Evolutionary conservation across 2,888 invertebrate genomes (phyloP).

Genomic region (Drosophila mayaguana): DNA sequence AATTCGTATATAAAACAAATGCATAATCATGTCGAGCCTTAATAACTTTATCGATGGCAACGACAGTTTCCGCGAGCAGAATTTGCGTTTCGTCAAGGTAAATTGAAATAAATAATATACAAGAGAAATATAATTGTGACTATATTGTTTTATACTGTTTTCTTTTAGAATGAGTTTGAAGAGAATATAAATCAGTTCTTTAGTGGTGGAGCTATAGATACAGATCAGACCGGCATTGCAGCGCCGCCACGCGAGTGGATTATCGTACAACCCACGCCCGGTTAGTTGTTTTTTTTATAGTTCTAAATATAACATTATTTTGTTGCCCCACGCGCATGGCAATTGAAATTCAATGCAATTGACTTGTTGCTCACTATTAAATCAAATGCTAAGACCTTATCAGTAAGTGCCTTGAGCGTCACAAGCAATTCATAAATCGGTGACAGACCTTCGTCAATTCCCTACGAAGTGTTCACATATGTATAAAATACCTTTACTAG

Average conservation of each 20-base stretch:
- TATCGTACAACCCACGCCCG: conserved; percentile 89
- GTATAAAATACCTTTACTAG: background rate
- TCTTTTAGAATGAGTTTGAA: conserved; percentile 84
- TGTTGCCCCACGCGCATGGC: conserved; percentile 4
- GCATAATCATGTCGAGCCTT: conserved; percentile 61
- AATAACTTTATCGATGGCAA: conserved; percentile 87
- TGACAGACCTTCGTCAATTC: conserved; percentile 6
- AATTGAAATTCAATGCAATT: background rate
- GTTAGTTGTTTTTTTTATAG: conserved; percentile 84
- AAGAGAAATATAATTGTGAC: background rate
- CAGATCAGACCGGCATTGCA: conserved; percentile 15
- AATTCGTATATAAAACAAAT: background rate
- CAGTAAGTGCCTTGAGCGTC: conserved; percentile 19
- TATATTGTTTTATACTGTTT: background rate
- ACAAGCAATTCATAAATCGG: conserved; percentile 11
- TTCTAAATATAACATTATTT: background rate
- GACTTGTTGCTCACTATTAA: background rate
- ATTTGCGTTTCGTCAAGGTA: conserved; percentile 85
- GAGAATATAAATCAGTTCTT: conserved; percentile 88
- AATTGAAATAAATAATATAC: conserved; percentile 32
- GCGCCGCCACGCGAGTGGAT: conserved; percentile 86
- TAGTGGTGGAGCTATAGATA: conserved; percentile 28
- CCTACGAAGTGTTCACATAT: background rate
- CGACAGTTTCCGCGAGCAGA: conserved; percentile 87
- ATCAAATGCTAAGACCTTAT: conserved; percentile 9